A percentile compares a stretch with the other conserved stretches of the same genome.
These are phyloP conservation scores for Loris lydekkerianus DNA, from an alignment of 2,797 vertebrate genomes.

Conservation along the genomic window DNA sequence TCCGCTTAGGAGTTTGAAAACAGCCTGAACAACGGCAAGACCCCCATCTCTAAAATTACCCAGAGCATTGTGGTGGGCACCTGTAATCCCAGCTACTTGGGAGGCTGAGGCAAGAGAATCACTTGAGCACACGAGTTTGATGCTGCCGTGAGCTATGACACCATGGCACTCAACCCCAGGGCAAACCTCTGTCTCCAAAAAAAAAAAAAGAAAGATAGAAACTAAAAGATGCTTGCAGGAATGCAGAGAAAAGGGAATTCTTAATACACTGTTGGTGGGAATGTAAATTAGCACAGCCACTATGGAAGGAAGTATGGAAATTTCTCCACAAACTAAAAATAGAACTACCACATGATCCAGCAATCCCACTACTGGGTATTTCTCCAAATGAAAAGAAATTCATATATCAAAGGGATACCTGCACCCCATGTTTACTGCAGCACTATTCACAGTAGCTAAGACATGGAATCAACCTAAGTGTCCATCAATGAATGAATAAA, in stretches of 20 bases:
- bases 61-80: no score
- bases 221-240: neutral
- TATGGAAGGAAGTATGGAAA: neutral
- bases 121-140: no score
- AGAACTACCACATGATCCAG: neutral
- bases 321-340: neutral
- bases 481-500: neutral
- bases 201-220: neutral
- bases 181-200: no score
- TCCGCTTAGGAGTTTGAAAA: no score
- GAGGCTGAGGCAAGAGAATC: no score
- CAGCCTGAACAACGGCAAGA: no score
- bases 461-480: neutral
- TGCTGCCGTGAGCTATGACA: no score
- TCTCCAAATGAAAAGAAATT: neutral
- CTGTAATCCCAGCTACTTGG: no score
- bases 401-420: neutral
- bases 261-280: neutral
- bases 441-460: neutral
- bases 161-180: no score
- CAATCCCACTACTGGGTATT: neutral
- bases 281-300: neutral
- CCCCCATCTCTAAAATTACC: no score
- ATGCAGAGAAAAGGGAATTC: neutral
- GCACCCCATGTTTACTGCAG: neutral